phyloP scores from a whole-genome alignment of 2,113 vertebrate species.

The Hippoglossus stenolepis region DNA sequence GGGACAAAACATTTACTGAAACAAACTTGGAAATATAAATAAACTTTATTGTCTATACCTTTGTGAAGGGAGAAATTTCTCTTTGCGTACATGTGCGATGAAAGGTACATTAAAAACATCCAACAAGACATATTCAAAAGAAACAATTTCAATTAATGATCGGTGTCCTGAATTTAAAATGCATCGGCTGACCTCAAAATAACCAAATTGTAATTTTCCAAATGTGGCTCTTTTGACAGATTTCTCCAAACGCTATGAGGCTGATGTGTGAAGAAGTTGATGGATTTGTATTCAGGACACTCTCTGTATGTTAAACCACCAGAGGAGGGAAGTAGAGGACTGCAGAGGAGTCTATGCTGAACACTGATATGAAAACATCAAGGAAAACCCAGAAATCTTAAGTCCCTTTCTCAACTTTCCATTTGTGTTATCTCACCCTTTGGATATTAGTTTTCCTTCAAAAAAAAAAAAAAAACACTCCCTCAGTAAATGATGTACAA shows the following conservation, averaged over 20 bases:
- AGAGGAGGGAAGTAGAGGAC: conserved; percentile 61
- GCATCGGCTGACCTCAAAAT: too few relatives aligned
- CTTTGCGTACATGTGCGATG: too few relatives aligned
- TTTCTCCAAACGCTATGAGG: background rate
- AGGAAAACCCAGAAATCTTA: too few relatives aligned
- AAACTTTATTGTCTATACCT: too few relatives aligned
- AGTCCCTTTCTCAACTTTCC: background rate
- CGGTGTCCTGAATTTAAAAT: too few relatives aligned
- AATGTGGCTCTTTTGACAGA: background rate
- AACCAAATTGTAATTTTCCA: too few relatives aligned
- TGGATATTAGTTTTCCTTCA: background rate
- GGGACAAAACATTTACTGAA: too few relatives aligned
- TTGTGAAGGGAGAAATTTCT: too few relatives aligned
- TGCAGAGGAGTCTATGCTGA: background rate
- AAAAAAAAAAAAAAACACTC: background rate
- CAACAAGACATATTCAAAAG: too few relatives aligned
- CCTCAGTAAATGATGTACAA: background rate
- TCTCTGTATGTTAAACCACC: conserved; percentile 10
- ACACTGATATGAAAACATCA: background rate
- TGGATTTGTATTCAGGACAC: background rate
- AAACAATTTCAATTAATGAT: too few relatives aligned
- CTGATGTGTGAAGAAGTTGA: background rate
- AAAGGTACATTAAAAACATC: too few relatives aligned
- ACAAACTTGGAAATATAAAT: too few relatives aligned
- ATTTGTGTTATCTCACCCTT: background rate